These are phyloP conservation scores for Noctilio leporinus DNA, from an alignment of 2,113 vertebrate genomes.

Conservation along the genomic window DNA sequence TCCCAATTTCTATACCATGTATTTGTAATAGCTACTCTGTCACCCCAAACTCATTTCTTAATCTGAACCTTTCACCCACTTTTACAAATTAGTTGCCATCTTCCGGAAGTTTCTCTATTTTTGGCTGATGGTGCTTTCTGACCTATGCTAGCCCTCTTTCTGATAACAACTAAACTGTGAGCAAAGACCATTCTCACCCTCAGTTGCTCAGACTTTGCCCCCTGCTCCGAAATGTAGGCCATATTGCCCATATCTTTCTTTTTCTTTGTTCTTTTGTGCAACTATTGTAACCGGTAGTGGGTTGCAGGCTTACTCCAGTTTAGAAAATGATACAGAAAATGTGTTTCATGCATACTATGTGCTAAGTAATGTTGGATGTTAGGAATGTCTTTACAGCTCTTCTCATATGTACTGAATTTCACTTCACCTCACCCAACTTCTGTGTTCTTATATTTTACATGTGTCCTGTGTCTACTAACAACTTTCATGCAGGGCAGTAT, in stretches of 20 bases:
- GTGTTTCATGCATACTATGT: background rate
- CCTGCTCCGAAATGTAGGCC: background rate
- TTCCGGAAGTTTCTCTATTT: background rate
- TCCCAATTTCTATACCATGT: background rate
- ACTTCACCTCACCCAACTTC: background rate
- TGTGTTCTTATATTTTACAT: background rate
- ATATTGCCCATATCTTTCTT: no score
- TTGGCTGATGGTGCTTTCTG: background rate
- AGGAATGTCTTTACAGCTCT: background rate
- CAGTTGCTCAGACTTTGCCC: background rate
- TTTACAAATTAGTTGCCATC: background rate
- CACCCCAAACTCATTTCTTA: background rate
- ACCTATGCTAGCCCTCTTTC: background rate
- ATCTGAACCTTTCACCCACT: background rate
- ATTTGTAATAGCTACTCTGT: background rate
- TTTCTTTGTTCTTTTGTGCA: background rate
- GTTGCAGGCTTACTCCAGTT: background rate
- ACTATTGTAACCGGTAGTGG: background rate
- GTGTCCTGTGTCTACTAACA: background rate
- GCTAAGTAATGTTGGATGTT: background rate
- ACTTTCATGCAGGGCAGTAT: background rate
- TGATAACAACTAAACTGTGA: background rate
- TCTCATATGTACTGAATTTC: background rate
- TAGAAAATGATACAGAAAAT: background rate
- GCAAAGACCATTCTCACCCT: fast-evolving